Evolutionary conservation across 92 coral and sea anemone species (phyloP), one percentile per base, ranked within the genome.

Genomic region (Zoanthus solanderi): DNA sequence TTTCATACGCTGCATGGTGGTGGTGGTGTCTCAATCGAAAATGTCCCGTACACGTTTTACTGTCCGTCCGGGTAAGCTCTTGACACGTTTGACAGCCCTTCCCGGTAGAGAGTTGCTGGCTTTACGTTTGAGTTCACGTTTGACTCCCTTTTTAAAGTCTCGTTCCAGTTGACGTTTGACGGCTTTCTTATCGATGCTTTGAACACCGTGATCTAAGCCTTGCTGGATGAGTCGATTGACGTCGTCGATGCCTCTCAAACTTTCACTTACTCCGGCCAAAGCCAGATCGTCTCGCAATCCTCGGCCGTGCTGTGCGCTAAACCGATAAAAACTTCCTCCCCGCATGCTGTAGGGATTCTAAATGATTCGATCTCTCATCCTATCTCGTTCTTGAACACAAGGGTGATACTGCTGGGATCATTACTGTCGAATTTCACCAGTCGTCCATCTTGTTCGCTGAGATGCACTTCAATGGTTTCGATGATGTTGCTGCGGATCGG

Each of bases 111-210:
- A 75, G 15, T 75, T 18, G 5, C 34, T 44, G 32, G 28, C 79
- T 75, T 75, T 75, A 75, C 79, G 79, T 17, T 75, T 14, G 79
- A 75, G 11, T 75, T 44, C 79, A 0, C 57, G 57, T 11, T 75
- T 75, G 57, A 75, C 79, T 46, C 79, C 79, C 60, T 75, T 75
- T 75, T 75, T 75, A 75, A 75, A 75, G 79, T 75, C 32, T 75
- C 11, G 57, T 11, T 75, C 31, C 60, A 29, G 13, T 17, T 75
- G 0, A 12, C 31, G 0, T 75, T 75, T 44, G 10, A 75, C 37
- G 12, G 42, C 42, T 37, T 37, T 37, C 42, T 37, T 37, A 37
- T 37, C 2, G 42, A 37, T 37, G 42, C 42, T 75, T 8, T 75
- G 79, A 7, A 75, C 14, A 1, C 60, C 60, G 28, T 48, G 32